Base-by-base conservation (phyloP, 2,888 invertebrate species). In the Fissipunctia ypsillon region DNA sequence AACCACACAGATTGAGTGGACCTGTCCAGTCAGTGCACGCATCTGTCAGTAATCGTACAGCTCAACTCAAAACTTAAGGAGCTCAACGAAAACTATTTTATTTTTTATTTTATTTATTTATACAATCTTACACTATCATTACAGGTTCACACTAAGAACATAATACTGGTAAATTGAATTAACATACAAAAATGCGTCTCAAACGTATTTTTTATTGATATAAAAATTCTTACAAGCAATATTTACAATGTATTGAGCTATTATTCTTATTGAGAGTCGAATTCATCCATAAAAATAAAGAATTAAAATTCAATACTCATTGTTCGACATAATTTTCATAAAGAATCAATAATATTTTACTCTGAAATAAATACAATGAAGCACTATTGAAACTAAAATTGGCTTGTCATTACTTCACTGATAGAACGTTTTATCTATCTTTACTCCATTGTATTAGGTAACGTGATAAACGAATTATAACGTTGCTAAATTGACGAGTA, bases 201-300 rank as follows among this genome's bases (percentile, higher is more conserved):
- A 35, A 64, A 64, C 12, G n/a, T 50, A 31, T 66, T 80, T 66
- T 80, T 70, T 70, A 82, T 80, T 80, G 0, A 70, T 25, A 67
- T 10, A 38, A 50, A 63, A 28, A 31, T 41, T 52, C 38, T 75
- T 50, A 69, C 28, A 70, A 54, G 38, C 12, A 68, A 68, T 68
- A 80, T 80, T 71, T 80, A 80, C 80, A 80, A 50, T 60, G 6
- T 28, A 66, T 66, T 66, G 25, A 31, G n/a, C 61, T 60, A 63
- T 48, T 48, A 28, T 57, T 38, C 35, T 43, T 43, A 50, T 28
- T 35, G n/a, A 50, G 28, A 22, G 4, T 45, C 1, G 25, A 65
- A 60, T 31, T 60, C 6, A 12, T 79, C 12, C n/a, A 38, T 19
- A 43, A 52, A 54, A 48, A 4, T 19, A 12, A 6, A 48, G 3